Base-by-base conservation (phyloP, 1,140 invertebrate genomes). In the Bombyx mandarina region DNA sequence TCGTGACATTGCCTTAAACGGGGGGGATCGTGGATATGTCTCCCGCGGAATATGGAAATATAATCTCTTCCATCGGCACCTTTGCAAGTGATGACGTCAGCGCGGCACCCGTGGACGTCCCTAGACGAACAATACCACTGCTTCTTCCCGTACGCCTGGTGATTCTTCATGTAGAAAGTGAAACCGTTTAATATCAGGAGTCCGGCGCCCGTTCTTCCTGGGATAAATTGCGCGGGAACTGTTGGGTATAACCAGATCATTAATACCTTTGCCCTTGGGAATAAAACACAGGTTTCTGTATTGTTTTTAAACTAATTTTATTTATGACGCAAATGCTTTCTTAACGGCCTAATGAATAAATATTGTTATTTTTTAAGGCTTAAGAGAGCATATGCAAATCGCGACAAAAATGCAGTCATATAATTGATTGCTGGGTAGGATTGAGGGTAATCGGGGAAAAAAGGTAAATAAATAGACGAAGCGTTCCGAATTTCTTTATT, bases 161-260 rank as follows among this genome's bases (percentile, higher is more conserved):
- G 81, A 57, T 86, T 86, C 65, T 86, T 86, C 81, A 86, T 83
- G 52, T 86, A 86, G 57, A 86, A 86, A 6, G 83, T 86, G 56
- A 86, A 86, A 0, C 83, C 83, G n/a, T 86, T 83, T 4, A 86
- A 65, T 18, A 86, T 78, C 1, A 86, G 70, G 7, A 86, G 63
- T 7, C 83, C 79, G 6, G 83, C 79, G 6, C 83, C 83, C 4
- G 83, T 84, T 48, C 83, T 65, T 12, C 83, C 83, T 2, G 83
- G 81, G 58, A 86, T 86, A 58, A 84, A 86, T 63, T 79, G 76
- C 8, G 83, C 83, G 50, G 83, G 83, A 62, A 86, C 81, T 80
- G 83, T 77, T 8, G 68, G 77, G 76, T 56, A 86, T 68, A 78
- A 86, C 79, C 79, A 75, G 45, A 69, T 55, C 56, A 63, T 77